These are phyloP conservation scores for Rhinogobius similis DNA, from an alignment of 2,113 vertebrate species.

Conservation along the genomic window DNA sequence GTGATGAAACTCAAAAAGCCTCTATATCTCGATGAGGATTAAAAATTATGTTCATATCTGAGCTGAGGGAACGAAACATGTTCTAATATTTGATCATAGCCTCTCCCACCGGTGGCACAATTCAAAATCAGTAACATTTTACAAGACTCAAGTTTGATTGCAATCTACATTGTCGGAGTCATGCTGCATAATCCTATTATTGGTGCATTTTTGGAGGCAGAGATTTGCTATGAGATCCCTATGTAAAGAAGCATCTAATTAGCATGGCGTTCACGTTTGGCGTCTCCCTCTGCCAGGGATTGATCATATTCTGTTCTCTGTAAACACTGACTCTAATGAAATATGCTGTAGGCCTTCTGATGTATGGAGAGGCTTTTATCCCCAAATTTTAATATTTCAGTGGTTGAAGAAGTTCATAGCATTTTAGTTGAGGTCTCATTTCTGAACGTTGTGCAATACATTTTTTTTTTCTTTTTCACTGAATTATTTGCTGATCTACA, in stretches of 20 bases:
- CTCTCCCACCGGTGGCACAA: conserved; percentile 19
- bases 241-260: conserved; percentile 60
- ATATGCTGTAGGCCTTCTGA: conserved; percentile 19
- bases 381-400: conserved; percentile 9
- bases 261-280: conserved; percentile 42
- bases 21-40: conserved; percentile 11
- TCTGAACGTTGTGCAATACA: too few relatives aligned
- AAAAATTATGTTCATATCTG: conserved; percentile 35
- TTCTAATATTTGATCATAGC: conserved; percentile 28
- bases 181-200: conserved; percentile 65
- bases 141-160: conserved; percentile 50
- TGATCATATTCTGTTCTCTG: conserved; percentile 36
- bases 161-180: conserved; percentile 55
- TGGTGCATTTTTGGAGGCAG: conserved; percentile 53
- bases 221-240: conserved; percentile 59
- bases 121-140: conserved; percentile 53
- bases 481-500: background rate
- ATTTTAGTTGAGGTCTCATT: background rate
- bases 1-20: too few relatives aligned
- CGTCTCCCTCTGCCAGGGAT: conserved; percentile 36
- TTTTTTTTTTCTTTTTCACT: too few relatives aligned
- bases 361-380: conserved; percentile 14
- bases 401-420: background rate
- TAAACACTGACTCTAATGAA: conserved; percentile 26
- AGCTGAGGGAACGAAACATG: conserved; percentile 23